Conservation (phyloP, 2,113 vertebrate genomes). For the Urocolius indicus region DNA sequence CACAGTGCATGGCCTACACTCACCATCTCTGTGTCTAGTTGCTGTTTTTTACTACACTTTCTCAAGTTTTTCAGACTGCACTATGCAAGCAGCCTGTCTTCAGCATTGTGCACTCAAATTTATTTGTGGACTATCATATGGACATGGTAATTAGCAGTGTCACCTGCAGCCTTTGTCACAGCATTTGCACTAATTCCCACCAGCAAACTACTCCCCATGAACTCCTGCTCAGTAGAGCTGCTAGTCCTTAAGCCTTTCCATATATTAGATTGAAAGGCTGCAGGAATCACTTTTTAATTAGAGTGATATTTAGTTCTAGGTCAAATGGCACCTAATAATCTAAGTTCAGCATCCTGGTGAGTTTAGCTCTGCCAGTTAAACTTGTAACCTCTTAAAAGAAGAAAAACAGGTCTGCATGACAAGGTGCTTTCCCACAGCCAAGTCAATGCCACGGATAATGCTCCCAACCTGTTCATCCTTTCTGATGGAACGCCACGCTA, state of each 20-base stretch:
- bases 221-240: neutral
- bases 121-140: neutral
- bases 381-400: fast-evolving
- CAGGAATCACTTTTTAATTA: neutral
- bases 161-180: neutral
- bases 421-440: neutral
- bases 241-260: neutral
- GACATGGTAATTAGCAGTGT: neutral
- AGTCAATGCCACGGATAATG: neutral
- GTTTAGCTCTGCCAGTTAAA: neutral
- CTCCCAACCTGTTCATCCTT: neutral
- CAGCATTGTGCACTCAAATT: too few species aligned
- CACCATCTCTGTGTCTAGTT: neutral
- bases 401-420: neutral
- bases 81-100: neutral
- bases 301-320: neutral
- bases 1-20: neutral
- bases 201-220: fast-evolving
- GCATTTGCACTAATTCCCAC: neutral
- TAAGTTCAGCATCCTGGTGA: neutral
- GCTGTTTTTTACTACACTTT: neutral
- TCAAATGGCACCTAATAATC: neutral
- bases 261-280: neutral
- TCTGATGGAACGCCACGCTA: fast-evolving
- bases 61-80: neutral